phyloP scores from a whole-genome alignment of 2,797 vertebrate species.

The Gymnoscopelus braueri region DNA sequence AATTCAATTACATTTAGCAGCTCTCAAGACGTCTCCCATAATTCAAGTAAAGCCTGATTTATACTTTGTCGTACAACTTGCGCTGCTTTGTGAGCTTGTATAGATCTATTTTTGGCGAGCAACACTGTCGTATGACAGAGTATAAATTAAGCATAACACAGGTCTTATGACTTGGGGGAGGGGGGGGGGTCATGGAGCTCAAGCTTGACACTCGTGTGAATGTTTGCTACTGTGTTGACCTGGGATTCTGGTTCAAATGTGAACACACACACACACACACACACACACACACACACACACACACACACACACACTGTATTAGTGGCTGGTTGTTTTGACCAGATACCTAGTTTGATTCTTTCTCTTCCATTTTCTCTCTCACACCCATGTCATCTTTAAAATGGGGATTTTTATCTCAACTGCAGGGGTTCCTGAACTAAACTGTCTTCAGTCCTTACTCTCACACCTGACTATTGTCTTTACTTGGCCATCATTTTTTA shows the following conservation, averaged over 20 bases:
- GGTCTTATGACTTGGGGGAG: slow-evolving; percentile 45
- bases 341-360: neutral
- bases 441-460: no score
- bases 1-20: slow-evolving; percentile 54
- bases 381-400: no score
- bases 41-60: slow-evolving; percentile 26
- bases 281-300: neutral
- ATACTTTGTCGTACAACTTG: no score
- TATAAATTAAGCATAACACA: slow-evolving; percentile 21
- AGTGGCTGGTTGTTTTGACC: neutral
- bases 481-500: no score
- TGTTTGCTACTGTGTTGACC: neutral
- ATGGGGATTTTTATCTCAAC: no score
- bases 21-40: slow-evolving; percentile 46
- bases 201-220: neutral
- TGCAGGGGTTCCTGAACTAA: no score
- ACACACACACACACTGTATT: neutral
- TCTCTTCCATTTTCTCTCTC: no score
- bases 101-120: no score
- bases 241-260: neutral
- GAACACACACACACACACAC: neutral
- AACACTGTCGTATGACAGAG: no score
- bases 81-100: no score
- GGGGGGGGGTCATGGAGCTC: neutral
- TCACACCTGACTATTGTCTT: no score